Conservation (phyloP, 1,140 invertebrate genomes). For the Drosophila lacteicornis region DNA sequence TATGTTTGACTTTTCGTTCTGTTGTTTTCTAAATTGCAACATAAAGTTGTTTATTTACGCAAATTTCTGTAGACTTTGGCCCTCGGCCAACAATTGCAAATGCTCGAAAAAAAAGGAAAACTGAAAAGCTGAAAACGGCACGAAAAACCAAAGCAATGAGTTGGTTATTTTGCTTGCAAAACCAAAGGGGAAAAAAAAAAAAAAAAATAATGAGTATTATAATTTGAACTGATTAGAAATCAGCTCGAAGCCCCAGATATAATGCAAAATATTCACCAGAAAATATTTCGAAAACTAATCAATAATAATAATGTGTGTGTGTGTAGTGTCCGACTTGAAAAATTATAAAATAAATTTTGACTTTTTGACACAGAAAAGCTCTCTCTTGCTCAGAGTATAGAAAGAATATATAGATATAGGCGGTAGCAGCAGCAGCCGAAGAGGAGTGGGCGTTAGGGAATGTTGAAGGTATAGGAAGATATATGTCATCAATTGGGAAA, state of each 20-base stretch:
- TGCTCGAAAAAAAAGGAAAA: slow-evolving; percentile 30
- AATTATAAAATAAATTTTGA: slow-evolving; percentile 30
- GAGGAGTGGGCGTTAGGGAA: slow-evolving; percentile 36
- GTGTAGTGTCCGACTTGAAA: not conserved
- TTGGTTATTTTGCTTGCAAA: slow-evolving; percentile 1
- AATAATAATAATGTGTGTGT: slow-evolving; percentile 7
- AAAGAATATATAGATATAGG: slow-evolving; percentile 9
- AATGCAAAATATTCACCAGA: slow-evolving; percentile 46
- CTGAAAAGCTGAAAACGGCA: slow-evolving; percentile 36
- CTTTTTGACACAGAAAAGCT: slow-evolving; percentile 36
- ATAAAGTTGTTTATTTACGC: slow-evolving; percentile 81
- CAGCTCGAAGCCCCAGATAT: slow-evolving; percentile 9
- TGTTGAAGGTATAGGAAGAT: slow-evolving; percentile 39
- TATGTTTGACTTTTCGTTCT: slow-evolving; percentile 29
- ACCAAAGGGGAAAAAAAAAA: slow-evolving; percentile 7
- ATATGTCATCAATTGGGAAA: slow-evolving; percentile 33
- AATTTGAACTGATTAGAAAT: slow-evolving; percentile 22
- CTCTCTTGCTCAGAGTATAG: not conserved
- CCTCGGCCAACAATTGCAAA: slow-evolving; percentile 65
- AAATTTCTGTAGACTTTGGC: slow-evolving; percentile 80
- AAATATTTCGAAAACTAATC: slow-evolving; percentile 36
- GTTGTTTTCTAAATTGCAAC: slow-evolving; percentile 68
- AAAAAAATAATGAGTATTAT: slow-evolving; percentile 21
- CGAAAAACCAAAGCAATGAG: slow-evolving; percentile 28
- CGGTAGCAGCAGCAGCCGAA: not conserved